Conservation (phyloP, 1,140 invertebrate species). For the Pollicipes pollicipes region DNA sequence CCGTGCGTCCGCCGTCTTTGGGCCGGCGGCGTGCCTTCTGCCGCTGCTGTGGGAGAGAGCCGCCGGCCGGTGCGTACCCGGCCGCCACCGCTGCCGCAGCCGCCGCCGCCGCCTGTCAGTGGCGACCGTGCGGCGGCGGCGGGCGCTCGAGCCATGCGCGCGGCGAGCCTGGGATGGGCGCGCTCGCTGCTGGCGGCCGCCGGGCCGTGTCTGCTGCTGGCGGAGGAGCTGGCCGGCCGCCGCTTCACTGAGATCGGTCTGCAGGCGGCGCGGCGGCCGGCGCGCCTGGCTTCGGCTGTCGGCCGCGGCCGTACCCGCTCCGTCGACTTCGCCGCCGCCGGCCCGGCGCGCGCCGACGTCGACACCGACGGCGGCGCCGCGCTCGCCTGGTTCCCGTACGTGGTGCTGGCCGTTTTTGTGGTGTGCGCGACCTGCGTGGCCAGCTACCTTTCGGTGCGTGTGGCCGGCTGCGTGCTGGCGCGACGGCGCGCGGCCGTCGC, state of each 20-base stretch:
- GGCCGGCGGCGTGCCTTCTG: too few species aligned
- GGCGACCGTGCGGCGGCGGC: too few species aligned
- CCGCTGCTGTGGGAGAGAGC: too few species aligned
- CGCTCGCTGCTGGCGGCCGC: background rate
- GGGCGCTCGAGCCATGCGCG: background rate
- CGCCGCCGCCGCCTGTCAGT: background rate
- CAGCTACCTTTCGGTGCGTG: background rate
- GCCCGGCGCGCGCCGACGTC: background rate
- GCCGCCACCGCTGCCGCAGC: too few species aligned
- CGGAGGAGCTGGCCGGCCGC: background rate
- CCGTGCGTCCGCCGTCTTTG: too few species aligned
- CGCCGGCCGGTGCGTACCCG: too few species aligned
- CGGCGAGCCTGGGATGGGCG: background rate
- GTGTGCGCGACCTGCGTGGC: background rate
- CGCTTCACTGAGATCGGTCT: background rate
- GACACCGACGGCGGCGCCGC: background rate
- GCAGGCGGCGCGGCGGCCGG: background rate
- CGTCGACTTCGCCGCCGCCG: background rate
- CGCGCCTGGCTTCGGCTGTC: background rate
- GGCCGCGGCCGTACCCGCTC: background rate
- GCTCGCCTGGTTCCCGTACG: background rate
- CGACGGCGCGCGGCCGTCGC: too few species aligned
- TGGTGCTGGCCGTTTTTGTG: background rate
- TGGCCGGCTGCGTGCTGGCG: background rate
- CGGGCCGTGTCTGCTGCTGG: background rate